phyloP scores from a whole-genome alignment of 2,888 invertebrate genomes.

The Cecidostiba fungosa region DNA sequence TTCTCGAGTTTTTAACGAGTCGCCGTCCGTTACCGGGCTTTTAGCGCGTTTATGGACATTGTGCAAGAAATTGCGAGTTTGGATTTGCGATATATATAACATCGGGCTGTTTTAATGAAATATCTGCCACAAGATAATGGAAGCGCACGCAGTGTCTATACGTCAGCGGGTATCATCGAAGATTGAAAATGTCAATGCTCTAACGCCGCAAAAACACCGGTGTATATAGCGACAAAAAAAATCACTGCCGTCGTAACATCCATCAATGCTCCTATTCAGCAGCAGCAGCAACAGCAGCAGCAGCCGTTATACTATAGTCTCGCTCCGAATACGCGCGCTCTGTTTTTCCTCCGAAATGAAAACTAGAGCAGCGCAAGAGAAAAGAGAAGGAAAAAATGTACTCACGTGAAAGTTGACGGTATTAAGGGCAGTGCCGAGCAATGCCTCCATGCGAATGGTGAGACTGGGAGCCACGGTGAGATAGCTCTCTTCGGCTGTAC shows the following conservation, averaged over 20 bases:
- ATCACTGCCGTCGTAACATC: neutral
- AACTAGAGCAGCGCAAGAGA: neutral
- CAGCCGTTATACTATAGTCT: too few species aligned
- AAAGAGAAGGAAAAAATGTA: neutral
- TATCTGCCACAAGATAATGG: too few species aligned
- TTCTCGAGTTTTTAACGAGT: neutral
- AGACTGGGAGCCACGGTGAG: slow-evolving; percentile 82
- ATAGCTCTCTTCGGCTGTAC: slow-evolving; percentile 90
- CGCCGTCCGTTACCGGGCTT: neutral
- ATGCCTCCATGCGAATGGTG: slow-evolving; percentile 75
- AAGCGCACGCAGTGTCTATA: too few species aligned
- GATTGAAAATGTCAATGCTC: neutral
- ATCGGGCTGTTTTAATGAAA: too few species aligned
- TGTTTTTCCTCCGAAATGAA: neutral
- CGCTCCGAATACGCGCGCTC: neutral
- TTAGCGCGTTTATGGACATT: neutral
- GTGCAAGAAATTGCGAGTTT: too few species aligned
- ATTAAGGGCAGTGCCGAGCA: slow-evolving; percentile 87
- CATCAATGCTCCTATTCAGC: slow-evolving; percentile 1
- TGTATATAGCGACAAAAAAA: neutral
- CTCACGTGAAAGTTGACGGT: slow-evolving; percentile 82
- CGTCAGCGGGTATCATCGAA: too few species aligned
- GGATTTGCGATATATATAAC: too few species aligned
- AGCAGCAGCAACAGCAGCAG: neutral
- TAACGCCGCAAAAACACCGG: neutral